phyloP scores from a whole-genome alignment of 2,888 invertebrate species.

The Ochropleura plecta region DNA sequence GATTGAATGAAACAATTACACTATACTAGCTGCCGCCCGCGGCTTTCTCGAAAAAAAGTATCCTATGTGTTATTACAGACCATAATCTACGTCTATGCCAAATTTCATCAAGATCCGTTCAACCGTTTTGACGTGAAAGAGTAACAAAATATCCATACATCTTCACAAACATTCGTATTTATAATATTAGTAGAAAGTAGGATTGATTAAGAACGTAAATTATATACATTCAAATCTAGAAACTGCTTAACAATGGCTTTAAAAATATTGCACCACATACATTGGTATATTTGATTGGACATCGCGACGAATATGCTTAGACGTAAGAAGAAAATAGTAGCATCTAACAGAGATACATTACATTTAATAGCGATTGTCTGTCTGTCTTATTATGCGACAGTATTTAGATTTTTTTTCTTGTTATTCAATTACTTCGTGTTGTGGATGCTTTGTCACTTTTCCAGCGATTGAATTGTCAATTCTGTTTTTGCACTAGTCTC shows the following conservation, averaged over 20 bases:
- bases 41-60: no score
- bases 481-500: slow-evolving; percentile 51
- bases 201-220: neutral
- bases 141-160: no score
- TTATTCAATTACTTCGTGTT: slow-evolving; percentile 46
- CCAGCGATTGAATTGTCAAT: slow-evolving; percentile 61
- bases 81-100: no score
- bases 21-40: no score
- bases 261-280: neutral
- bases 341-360: slow-evolving; percentile 20
- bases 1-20: neutral
- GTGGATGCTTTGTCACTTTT: slow-evolving; percentile 50
- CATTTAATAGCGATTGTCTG: slow-evolving; percentile 19
- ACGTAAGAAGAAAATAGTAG: slow-evolving; percentile 18
- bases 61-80: no score
- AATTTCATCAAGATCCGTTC: no score
- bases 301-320: neutral
- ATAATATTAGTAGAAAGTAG: no score
- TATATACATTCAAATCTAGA: no score
- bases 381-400: slow-evolving; percentile 31
- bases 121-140: no score
- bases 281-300: neutral
- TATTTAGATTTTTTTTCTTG: slow-evolving; percentile 59
- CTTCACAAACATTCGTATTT: no score
- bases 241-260: neutral